Percentiles rank a stretch among this genome's conserved stretches.
Conservation (phyloP, 2,113 vertebrate genomes). For the Hystrix cristata region DNA sequence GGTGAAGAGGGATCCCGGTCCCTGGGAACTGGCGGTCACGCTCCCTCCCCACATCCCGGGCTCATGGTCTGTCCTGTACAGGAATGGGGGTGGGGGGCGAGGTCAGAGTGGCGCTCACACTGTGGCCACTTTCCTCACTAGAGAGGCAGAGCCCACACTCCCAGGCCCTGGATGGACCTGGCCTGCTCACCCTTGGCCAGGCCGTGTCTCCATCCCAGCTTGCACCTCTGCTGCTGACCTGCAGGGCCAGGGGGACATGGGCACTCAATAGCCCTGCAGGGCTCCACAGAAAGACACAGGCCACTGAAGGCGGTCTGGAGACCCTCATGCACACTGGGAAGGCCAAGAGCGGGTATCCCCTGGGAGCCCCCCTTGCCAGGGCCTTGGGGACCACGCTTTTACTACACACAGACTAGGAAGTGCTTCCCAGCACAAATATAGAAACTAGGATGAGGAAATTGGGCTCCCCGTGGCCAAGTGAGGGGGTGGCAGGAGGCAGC, state of each 20-base stretch:
- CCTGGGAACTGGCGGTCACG: background rate
- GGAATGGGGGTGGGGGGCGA: background rate
- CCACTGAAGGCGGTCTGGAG: background rate
- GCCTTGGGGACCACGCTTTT: background rate
- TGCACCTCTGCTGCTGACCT: background rate
- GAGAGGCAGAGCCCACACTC: background rate
- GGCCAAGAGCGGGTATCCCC: background rate
- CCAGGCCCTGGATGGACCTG: background rate
- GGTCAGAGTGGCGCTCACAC: background rate
- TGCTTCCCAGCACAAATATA: background rate
- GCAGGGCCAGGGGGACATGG: background rate
- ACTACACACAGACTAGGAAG: accelerated
- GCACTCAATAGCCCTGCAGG: background rate
- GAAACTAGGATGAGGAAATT: accelerated
- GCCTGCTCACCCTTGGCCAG: background rate
- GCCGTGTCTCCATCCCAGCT: too few species aligned
- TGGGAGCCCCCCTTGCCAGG: background rate
- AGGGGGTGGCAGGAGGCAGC: background rate
- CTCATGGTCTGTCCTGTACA: background rate
- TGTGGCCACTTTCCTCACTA: background rate
- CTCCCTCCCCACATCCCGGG: too few species aligned
- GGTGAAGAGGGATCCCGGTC: background rate
- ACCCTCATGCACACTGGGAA: background rate
- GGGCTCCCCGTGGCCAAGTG: background rate
- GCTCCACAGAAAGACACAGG: accelerated